These are phyloP conservation scores for Pelagia noctiluca DNA, from an alignment of 30 jellyfish, hydroid and myxozoan genomes.

Conservation along the genomic window DNA sequence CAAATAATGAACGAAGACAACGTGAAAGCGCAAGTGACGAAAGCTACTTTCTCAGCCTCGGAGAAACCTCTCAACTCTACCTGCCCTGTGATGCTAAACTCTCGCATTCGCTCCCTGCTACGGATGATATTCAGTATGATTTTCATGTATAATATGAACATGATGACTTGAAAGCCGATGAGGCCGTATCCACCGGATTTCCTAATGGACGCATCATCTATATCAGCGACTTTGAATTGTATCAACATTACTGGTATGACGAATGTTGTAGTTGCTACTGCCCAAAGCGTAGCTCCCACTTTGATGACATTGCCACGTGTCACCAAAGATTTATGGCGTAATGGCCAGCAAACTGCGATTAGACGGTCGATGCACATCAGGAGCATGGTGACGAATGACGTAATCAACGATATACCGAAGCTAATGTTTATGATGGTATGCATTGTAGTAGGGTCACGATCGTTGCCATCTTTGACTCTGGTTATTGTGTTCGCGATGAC, in stretches of 20 bases:
- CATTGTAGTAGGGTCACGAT: not conserved
- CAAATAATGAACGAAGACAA: constrained; percentile 6
- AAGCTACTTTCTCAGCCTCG: constrained; percentile 42
- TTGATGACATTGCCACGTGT: constrained; percentile 6
- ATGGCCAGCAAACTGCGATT: constrained; percentile 26
- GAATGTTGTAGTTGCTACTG: not conserved
- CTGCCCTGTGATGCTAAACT: constrained; percentile 2
- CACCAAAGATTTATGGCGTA: constrained; percentile 12
- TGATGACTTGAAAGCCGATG: not conserved
- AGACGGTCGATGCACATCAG: constrained; percentile 28
- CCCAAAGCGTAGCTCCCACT: constrained; percentile 9
- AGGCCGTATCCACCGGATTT: constrained; percentile 6
- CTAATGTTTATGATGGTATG: not conserved
- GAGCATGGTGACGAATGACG: constrained; percentile 28
- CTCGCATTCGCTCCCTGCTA: not conserved
- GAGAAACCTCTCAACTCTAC: not conserved
- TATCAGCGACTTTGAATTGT: not conserved
- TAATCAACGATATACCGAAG: constrained; percentile 4
- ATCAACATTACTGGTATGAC: not conserved
- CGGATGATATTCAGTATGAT: not conserved
- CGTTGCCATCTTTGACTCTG: not conserved
- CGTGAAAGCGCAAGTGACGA: constrained; percentile 33
- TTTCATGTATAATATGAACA: not conserved
- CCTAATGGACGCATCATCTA: not conserved
- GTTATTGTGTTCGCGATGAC: not conserved